Base-by-base conservation (phyloP, 2,797 vertebrate species). In the Liparis tanakae region DNA sequence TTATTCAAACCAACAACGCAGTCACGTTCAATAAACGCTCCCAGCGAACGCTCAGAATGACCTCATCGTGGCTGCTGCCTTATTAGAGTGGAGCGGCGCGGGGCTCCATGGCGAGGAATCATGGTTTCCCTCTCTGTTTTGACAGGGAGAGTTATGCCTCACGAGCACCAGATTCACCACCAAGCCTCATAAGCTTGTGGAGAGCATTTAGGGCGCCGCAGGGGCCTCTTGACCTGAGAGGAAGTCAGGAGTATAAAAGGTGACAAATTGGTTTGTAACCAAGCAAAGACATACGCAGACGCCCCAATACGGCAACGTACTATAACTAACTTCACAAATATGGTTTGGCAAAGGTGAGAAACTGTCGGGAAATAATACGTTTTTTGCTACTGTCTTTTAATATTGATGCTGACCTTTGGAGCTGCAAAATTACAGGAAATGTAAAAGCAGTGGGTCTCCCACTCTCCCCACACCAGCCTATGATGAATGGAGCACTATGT, bases 401-500 rank as follows among this genome's bases (percentile, higher is more conserved):
- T 93, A 95, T 96, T 95, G 94, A 93, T 96, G 94, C 94, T 94
- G 95, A 95, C 94, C 90, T 89, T 73, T 96, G 95, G 95, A 95
- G 87, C 89, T 78, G 87, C 87, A 95, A 96, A 91, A 86, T 94
- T 94, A 96, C 95, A 96, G 96, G 96, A 98, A 97, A 92, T 90
- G 85, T 91, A 91, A 90, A 91, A 89, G 88, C 94, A 95, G 93
- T 86, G 88, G 95, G 94, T 96, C 95, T 95, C 93, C 87, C 89
- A 95, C 94, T 96, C 95, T 95, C 93, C 87, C 89, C 90, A 89
- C 91, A 87, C 91, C 95, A 91, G 87, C 36, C 79, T 88, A 93
- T 96, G 96, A 97, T 98, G 97, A 99, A 99, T 98, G 95, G 95
- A 95, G 95, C 92, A 92, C 96, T 99, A 96, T 98, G 96, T 96